These are phyloP conservation scores for Telmatochromis brichardi DNA, from an alignment of 2,113 vertebrate species.

Conservation along the genomic window DNA sequence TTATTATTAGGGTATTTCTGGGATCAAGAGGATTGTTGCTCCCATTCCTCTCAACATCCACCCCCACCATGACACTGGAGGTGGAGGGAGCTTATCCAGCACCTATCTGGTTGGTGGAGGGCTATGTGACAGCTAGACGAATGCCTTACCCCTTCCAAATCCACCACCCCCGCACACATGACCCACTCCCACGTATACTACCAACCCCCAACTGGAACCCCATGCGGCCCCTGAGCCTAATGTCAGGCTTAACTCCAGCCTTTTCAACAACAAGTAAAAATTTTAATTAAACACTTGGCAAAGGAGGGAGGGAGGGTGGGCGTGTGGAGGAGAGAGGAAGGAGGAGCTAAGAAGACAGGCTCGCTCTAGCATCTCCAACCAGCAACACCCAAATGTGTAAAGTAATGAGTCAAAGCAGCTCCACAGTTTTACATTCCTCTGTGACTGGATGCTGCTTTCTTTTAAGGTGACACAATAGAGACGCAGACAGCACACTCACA, in stretches of 20 bases:
- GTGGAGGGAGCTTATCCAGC: slow-evolving; percentile 25
- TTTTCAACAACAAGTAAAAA: slow-evolving; percentile 21
- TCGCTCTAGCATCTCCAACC: background rate
- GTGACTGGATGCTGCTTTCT: slow-evolving; percentile 12
- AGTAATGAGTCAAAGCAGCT: background rate
- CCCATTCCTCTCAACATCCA: background rate
- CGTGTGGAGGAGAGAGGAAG: background rate
- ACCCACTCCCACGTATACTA: background rate
- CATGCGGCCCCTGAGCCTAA: background rate
- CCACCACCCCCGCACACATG: background rate
- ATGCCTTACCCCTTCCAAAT: background rate
- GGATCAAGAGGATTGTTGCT: slow-evolving; percentile 18
- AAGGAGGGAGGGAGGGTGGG: background rate
- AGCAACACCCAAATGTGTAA: background rate
- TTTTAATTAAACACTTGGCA: slow-evolving; percentile 61
- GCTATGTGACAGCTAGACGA: background rate
- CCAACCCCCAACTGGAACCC: background rate
- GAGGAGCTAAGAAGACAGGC: background rate
- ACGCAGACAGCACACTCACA: background rate
- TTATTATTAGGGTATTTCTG: background rate
- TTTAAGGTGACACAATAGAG: slow-evolving; percentile 24
- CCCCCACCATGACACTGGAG: slow-evolving; percentile 13
- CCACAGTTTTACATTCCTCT: slow-evolving; percentile 34
- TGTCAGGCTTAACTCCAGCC: slow-evolving; percentile 40
- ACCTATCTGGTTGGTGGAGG: slow-evolving; percentile 28